A percentile compares a stretch with the other conserved stretches of the same genome.
phyloP scores from a whole-genome alignment of 2,888 invertebrate species.

The Synergus itoensis region DNA sequence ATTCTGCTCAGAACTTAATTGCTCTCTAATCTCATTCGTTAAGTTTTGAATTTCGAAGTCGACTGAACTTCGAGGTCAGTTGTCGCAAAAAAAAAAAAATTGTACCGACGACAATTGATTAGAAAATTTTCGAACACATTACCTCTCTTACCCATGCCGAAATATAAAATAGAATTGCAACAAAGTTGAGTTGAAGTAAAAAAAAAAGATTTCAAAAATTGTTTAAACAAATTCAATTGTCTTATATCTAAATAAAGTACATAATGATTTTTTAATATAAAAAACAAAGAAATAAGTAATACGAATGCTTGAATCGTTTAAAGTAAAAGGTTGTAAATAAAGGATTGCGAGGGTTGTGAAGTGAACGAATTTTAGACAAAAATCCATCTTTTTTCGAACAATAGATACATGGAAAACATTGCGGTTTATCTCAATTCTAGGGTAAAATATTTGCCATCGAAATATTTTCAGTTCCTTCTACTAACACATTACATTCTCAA shows the following conservation, averaged over 20 bases:
- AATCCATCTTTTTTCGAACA: not conserved
- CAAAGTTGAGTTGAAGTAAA: not conserved
- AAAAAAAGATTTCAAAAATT: not conserved
- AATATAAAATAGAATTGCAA: not conserved
- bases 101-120: not conserved
- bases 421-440: not conserved
- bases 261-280: not conserved
- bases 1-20: not conserved
- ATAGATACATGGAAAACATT: conserved; percentile 5
- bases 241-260: not conserved
- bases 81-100: not conserved
- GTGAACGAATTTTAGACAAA: not conserved
- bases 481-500: not conserved
- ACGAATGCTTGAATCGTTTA: not conserved
- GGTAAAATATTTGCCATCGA: not conserved
- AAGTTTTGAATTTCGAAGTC: not conserved
- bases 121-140: conserved; percentile 1
- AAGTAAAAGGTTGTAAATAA: not conserved
- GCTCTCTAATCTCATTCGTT: not conserved
- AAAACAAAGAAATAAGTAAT: not conserved
- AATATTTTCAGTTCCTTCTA: conserved; percentile 7
- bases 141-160: not conserved
- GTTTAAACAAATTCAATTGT: not conserved
- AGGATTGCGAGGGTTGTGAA: not conserved
- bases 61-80: not conserved